phyloP scores from a whole-genome alignment of 2,888 invertebrate genomes.

The Drosophila demipolita region DNA sequence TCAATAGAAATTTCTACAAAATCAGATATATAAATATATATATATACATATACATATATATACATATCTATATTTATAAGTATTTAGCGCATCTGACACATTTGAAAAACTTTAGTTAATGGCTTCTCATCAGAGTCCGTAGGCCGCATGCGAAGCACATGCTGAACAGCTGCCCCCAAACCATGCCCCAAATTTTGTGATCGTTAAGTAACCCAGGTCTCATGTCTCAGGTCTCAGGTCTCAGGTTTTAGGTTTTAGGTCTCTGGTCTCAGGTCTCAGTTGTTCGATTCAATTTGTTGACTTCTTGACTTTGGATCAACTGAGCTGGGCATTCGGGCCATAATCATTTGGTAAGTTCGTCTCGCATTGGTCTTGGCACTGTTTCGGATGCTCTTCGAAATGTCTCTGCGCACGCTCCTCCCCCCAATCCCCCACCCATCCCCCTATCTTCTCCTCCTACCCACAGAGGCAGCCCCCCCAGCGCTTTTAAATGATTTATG shows the following conservation, averaged over 20 bases:
- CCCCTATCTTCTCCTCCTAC: not conserved
- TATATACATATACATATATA: not conserved
- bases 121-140: not conserved
- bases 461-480: not conserved
- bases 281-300: constrained; percentile 17
- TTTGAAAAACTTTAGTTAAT: not conserved
- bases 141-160: constrained; percentile 3
- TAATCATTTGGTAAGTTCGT: constrained; percentile 16
- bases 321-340: not conserved
- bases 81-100: constrained; percentile 4
- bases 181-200: constrained; percentile 15
- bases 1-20: not conserved
- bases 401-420: not conserved
- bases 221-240: not conserved
- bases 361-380: constrained; percentile 7
- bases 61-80: not conserved
- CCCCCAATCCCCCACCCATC: not conserved
- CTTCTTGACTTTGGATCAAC: constrained; percentile 10
- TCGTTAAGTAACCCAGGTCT: constrained; percentile 11
- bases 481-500: constrained; percentile 47
- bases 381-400: constrained; percentile 3
- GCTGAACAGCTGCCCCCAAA: constrained; percentile 19
- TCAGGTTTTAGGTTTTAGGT: too few species aligned
- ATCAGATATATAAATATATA: not conserved
- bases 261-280: not conserved